Evolutionary conservation across 2,888 invertebrate genomes (phyloP).

Genomic region (Lymantria dispar): DNA sequence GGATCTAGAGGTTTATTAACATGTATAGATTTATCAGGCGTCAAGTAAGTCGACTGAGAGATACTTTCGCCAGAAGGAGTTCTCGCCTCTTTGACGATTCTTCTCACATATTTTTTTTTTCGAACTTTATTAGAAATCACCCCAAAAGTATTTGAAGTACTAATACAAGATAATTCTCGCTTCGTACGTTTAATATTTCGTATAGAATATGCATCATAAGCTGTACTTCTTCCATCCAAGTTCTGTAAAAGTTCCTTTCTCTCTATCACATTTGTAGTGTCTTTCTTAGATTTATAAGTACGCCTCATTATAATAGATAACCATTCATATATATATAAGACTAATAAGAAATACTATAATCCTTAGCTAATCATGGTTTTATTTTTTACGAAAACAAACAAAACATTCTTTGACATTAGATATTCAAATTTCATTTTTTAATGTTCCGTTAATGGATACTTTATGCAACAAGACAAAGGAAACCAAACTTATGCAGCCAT

Average conservation of each 20-base stretch:
- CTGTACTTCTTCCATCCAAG: conserved; percentile 59
- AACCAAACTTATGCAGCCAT: too few species aligned
- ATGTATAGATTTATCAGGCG: conserved; percentile 70
- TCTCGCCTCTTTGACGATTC: conserved; percentile 57
- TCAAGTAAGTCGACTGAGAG: conserved; percentile 53
- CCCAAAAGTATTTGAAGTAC: conserved; percentile 44
- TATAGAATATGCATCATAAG: conserved; percentile 71
- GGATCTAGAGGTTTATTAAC: conserved; percentile 66
- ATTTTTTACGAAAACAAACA: too few species aligned
- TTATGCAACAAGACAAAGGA: too few species aligned
- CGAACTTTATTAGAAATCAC: conserved; percentile 54
- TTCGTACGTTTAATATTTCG: conserved; percentile 74
- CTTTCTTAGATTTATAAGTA: conserved; percentile 69
- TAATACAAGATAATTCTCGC: conserved; percentile 59
- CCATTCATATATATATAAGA: too few species aligned
- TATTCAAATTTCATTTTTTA: too few species aligned
- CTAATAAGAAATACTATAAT: too few species aligned
- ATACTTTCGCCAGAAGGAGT: conserved; percentile 34
- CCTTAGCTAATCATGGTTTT: too few species aligned
- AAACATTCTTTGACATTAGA: too few species aligned
- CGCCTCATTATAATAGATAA: conserved; percentile 47
- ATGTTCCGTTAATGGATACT: too few species aligned
- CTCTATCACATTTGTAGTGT: conserved; percentile 50
- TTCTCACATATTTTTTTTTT: conserved; percentile 70
- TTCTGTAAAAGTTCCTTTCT: conserved; percentile 56